A percentile compares a stretch with the other conserved stretches of the same genome.
Evolutionary conservation across 2,113 vertebrate species (phyloP).

Genomic region (Pterophyllum scalare): DNA sequence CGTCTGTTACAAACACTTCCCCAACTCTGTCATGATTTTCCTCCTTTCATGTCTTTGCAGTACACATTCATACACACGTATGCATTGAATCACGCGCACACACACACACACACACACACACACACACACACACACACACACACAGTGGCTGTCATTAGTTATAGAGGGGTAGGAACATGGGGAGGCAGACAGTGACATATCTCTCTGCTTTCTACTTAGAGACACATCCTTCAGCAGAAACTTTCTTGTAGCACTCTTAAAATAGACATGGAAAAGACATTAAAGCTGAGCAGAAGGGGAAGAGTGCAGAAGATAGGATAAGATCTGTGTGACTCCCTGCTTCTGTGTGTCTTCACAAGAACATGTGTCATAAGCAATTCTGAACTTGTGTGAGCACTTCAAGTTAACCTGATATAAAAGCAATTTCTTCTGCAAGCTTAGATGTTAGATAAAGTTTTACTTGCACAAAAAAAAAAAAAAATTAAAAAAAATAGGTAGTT

Average conservation of each 20-base stretch:
- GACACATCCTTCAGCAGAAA: constrained; percentile 76
- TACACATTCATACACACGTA: constrained; percentile 21
- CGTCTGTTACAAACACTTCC: constrained; percentile 39
- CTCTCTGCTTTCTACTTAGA: constrained; percentile 66
- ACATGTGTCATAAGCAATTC: constrained; percentile 32
- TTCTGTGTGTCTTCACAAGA: constrained; percentile 43
- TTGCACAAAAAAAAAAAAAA: not conserved
- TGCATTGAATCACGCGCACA: not conserved
- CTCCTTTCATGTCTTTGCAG: constrained; percentile 21
- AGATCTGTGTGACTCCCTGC: constrained; percentile 48
- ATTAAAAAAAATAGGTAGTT: constrained; percentile 18
- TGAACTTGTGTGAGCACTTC: constrained; percentile 29
- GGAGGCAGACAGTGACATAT: constrained; percentile 76
- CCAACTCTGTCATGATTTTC: constrained; percentile 37
- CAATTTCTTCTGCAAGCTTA: constrained; percentile 35
- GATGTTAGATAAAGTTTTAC: constrained; percentile 42
- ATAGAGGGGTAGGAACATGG: constrained; percentile 63
- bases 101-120: not conserved
- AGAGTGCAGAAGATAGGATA: constrained; percentile 54
- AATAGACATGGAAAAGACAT: constrained; percentile 79
- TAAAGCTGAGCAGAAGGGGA: constrained; percentile 62
- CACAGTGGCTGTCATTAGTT: constrained; percentile 72
- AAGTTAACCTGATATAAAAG: constrained; percentile 48
- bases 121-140: constrained; percentile 16
- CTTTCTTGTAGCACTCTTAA: constrained; percentile 64